Base-by-base conservation (phyloP, 2,797 vertebrate genomes). In the Danionella dracula region DNA sequence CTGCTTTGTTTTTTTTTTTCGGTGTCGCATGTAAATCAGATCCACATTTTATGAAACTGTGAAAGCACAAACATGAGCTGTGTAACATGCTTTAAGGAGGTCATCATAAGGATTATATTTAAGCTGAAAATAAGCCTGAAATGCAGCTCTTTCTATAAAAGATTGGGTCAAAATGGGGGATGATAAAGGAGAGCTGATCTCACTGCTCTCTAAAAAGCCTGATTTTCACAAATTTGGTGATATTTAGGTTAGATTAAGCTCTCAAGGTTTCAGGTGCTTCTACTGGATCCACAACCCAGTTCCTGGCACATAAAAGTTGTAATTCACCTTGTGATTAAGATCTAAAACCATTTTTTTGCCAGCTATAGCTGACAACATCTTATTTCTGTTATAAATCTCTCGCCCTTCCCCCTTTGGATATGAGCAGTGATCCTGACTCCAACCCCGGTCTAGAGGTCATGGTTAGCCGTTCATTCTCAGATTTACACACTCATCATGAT, bases 81-180 rank as follows among this genome's bases (percentile, higher is more conserved):
- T 34, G 2, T 11, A 46, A 16, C 29, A 6, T 21, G 8, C 35
- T 15, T 23, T 44, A 67, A 50, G 46, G 55, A 60, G 70, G 70
- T 70, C 58, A 70, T 13, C 20, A 19, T 40, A 37, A 63, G 29
- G 57, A 55, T 55, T 56, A 44, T 40, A 15, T 53, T 32, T 60
- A 45, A 46, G 55, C 45, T 62, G 49, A 27, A 72, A 53, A 63
- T 64, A 58, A 49, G 56, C 34, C 67, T 35, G 40, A 60, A 66
- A 51, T 59, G 65, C 55, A 69, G 50, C 13, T 20, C 11, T 65
- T 31, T 2, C 11, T 48, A 16, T 29, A 62, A 35, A 48, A 73
- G 77, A 77, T 82, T 76, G 80, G 44, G 66, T 61, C 21, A 10
- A 68, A 32, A 45, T 19, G 11, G 56, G 38, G 42, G 41, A 11